Conservation (phyloP, 1,140 invertebrate genomes). For the Panagrolaimus sp. region DNA sequence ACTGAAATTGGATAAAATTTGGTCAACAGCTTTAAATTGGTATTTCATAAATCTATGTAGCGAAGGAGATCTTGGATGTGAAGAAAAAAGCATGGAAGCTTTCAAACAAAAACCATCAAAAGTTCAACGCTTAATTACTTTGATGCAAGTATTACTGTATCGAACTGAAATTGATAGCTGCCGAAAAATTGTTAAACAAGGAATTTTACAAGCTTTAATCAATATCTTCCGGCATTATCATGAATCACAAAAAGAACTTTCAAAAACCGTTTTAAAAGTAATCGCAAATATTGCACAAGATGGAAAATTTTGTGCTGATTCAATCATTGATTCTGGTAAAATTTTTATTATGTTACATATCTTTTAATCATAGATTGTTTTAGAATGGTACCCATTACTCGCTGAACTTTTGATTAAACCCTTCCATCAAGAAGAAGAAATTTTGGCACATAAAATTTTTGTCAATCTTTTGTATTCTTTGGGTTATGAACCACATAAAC, state of each 20-base stretch:
- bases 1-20: constrained; percentile 23
- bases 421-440: constrained; percentile 36
- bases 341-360: constrained; percentile 12
- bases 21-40: constrained; percentile 28
- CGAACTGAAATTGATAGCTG: constrained; percentile 25
- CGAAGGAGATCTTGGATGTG: constrained; percentile 39
- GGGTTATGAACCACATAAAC: constrained; percentile 30
- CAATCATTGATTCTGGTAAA: neutral
- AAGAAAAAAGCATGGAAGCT: constrained; percentile 13
- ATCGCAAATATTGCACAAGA: constrained; percentile 34
- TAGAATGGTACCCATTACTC: constrained; percentile 31
- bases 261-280: constrained; percentile 33
- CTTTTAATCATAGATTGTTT: neutral
- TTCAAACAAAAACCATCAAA: constrained; percentile 21
- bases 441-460: constrained; percentile 42
- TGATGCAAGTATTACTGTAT: constrained; percentile 29
- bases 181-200: constrained; percentile 29
- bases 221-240: constrained; percentile 31
- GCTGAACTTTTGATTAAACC: constrained; percentile 27
- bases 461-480: constrained; percentile 35
- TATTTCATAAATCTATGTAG: constrained; percentile 35
- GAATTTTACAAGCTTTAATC: constrained; percentile 25
- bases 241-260: constrained; percentile 21
- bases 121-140: constrained; percentile 24
- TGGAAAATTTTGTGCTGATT: constrained; percentile 25